These are phyloP conservation scores for Drosophila asahinai DNA, from an alignment of 1,140 invertebrate genomes.

Conservation along the genomic window DNA sequence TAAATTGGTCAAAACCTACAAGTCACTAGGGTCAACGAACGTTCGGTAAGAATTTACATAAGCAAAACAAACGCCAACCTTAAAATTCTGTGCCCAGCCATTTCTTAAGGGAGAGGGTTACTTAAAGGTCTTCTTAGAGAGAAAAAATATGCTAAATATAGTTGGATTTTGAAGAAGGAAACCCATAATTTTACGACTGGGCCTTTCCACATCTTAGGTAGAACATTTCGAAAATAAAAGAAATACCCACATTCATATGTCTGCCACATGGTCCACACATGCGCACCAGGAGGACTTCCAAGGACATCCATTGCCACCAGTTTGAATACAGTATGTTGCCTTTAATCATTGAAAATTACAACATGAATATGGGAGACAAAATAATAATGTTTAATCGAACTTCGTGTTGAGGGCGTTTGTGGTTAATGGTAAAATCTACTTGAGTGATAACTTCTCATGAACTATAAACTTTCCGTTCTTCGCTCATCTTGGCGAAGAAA, in stretches of 20 bases:
- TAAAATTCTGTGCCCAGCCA: too few relatives aligned
- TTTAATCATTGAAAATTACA: constrained; percentile 30
- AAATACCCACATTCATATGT: not conserved
- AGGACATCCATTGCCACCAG: not conserved
- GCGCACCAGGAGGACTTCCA: not conserved
- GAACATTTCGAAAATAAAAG: not conserved
- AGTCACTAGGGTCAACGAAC: too few relatives aligned
- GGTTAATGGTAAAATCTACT: constrained; percentile 7
- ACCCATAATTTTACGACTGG: not conserved
- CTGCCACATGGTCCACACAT: constrained; percentile 17
- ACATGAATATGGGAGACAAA: constrained; percentile 1
- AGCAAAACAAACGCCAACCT: too few relatives aligned
- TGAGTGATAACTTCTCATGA: constrained; percentile 2
- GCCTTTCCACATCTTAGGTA: not conserved
- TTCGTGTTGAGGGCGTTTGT: not conserved
- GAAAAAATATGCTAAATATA: too few relatives aligned
- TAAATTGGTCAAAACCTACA: not conserved
- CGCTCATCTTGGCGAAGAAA: not conserved
- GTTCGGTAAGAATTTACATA: too few relatives aligned
- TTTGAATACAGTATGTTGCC: constrained; percentile 2
- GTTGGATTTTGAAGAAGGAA: not conserved
- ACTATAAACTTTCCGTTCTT: not conserved
- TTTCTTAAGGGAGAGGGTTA: not conserved
- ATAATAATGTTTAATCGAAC: not conserved
- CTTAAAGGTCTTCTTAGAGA: too few relatives aligned